Evolutionary conservation across 2,888 invertebrate genomes (phyloP), one percentile per base, ranked within the genome.

Genomic region (Uloborus plumipes): DNA sequence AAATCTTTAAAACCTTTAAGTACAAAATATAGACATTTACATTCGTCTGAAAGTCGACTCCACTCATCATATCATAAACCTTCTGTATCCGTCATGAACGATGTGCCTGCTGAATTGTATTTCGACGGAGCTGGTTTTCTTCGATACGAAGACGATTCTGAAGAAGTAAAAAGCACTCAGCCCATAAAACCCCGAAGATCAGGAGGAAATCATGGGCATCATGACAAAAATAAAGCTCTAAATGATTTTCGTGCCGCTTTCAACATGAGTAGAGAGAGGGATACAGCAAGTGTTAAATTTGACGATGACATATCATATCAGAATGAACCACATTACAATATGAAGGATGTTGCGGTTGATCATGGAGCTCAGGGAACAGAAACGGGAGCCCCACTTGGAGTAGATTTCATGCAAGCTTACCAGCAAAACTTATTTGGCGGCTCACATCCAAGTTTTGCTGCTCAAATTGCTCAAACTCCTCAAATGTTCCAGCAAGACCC

Each of bases 41-140:
- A 53, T 4, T 22, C 39, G 11, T 61, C 53, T 20, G 83, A 69
- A 55, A 77, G 83, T 39, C 50, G 69, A n/a, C 67, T 71, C 4
- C 66, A 71, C 18, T 58, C 71, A 1, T 72, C 82, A 0, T 82
- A 82, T 18, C 82, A 82, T n/a, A 66, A 71, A 26, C 71, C 75
- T 3, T 76, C 81, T 2, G 75, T 76, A 20, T 83, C 83, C 0
- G 76, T 76, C 3, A 76, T 76, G 76, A 76, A 82, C 49, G 76
- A 76, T 58, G 67, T 83, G 0, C 83, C 83, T 9, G 69, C 76
- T 7, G 83, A 83, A 62, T 69, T 83, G 77, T 71, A 76, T 6
- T 83, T 83, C 53, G 73, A 77, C 49, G 83, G 83, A 13, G 83
- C 83, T 39, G 83, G 83, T 15, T 83, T 77, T 55, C 83, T 83